phyloP scores from a whole-genome alignment of 2,888 invertebrate genomes.

The Drosophila nr. perissopoda region DNA sequence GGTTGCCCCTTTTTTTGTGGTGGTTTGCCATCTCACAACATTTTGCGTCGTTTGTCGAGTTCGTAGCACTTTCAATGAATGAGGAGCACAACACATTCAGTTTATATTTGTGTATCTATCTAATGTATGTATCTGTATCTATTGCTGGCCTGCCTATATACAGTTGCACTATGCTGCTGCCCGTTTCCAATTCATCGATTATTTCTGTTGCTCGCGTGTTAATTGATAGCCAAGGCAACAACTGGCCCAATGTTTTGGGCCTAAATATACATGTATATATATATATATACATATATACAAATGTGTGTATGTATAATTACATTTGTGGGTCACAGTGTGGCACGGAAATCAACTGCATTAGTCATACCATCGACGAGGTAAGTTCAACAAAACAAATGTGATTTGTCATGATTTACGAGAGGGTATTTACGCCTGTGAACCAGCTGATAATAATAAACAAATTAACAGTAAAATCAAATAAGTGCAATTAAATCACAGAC shows the following conservation, averaged over 20 bases:
- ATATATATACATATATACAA: background rate
- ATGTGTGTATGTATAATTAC: conserved; percentile 28
- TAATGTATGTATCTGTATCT: conserved; percentile 27
- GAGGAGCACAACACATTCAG: conserved; percentile 70
- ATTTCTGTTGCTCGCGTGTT: conserved; percentile 72
- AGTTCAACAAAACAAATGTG: conserved; percentile 33
- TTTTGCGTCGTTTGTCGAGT: conserved; percentile 66
- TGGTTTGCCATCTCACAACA: conserved; percentile 56
- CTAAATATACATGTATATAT: conserved; percentile 15
- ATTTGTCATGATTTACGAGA: conserved; percentile 27
- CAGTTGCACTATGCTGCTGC: conserved; percentile 49
- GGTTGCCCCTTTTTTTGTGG: conserved; percentile 46
- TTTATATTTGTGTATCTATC: conserved; percentile 36
- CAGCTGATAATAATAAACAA: conserved; percentile 57
- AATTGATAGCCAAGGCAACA: conserved; percentile 77
- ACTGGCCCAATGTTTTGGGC: conserved; percentile 51
- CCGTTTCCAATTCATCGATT: conserved; percentile 68
- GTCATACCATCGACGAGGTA: conserved; percentile 57
- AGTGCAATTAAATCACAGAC: conserved; percentile 57
- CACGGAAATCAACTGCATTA: conserved; percentile 76
- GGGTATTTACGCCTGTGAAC: conserved; percentile 51
- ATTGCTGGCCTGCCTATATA: conserved; percentile 28
- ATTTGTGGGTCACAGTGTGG: conserved; percentile 61
- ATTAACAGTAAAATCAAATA: conserved; percentile 38
- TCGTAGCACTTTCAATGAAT: conserved; percentile 79